Percentiles rank a stretch among this genome's conserved stretches.
These are phyloP conservation scores for Archips crataeganus DNA, from an alignment of 2,888 invertebrate genomes.

Conservation along the genomic window DNA sequence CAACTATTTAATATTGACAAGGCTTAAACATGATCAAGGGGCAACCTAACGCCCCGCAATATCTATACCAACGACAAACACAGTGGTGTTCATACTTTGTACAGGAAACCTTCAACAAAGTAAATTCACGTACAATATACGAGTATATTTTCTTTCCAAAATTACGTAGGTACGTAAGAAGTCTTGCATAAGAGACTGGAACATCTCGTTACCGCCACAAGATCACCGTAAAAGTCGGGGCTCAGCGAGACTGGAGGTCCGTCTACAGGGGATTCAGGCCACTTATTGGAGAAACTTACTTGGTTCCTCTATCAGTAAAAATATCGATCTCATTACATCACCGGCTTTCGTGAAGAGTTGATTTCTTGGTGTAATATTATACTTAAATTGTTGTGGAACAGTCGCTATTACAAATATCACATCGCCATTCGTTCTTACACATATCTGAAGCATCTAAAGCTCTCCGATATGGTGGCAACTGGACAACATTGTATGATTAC, in stretches of 20 bases:
- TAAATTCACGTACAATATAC: neutral
- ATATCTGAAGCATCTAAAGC: too few relatives aligned
- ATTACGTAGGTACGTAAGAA: neutral
- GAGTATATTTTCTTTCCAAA: neutral
- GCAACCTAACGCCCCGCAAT: neutral
- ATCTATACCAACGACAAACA: neutral
- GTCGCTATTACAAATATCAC: too few relatives aligned
- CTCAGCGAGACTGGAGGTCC: neutral
- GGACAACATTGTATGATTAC: too few relatives aligned
- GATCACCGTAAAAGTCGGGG: constrained; percentile 15
- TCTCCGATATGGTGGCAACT: too few relatives aligned
- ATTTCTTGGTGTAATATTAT: neutral
- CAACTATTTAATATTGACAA: too few relatives aligned
- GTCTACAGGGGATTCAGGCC: neutral
- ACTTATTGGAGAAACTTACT: neutral
- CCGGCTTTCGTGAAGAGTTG: neutral
- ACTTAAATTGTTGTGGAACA: neutral
- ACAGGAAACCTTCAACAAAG: neutral
- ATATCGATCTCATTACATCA: neutral
- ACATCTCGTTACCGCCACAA: constrained; percentile 22
- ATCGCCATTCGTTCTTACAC: too few relatives aligned
- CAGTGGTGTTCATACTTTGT: neutral
- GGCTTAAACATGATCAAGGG: too few relatives aligned
- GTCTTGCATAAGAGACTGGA: constrained; percentile 8
- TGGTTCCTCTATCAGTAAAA: neutral